Evolutionary conservation across 2,888 invertebrate species (phyloP).

Genomic region (Lepeophtheirus nordmannii): DNA sequence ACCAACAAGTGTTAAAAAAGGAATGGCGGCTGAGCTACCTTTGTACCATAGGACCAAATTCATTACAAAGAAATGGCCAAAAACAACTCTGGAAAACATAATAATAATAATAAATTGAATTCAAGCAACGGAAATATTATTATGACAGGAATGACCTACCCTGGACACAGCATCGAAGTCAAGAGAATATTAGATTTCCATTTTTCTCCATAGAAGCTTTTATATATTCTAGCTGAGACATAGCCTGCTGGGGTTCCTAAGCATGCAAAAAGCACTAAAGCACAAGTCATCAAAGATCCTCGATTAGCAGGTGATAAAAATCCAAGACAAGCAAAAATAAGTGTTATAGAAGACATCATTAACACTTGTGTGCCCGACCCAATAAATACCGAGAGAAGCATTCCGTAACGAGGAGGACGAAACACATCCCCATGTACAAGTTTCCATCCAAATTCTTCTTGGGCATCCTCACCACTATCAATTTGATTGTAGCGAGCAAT

Average conservation of each 20-base stretch:
- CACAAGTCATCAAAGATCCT: conserved; percentile 95
- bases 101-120: conserved; percentile 26
- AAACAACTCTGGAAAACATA: conserved; percentile 70
- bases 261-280: conserved; percentile 88
- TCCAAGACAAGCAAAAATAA: conserved; percentile 96
- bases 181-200: conserved; percentile 97
- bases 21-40: conserved; percentile 87
- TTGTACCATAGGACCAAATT: conserved; percentile 91
- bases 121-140: neutral
- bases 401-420: conserved; percentile 62
- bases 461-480: conserved; percentile 48
- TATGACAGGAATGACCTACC: conserved; percentile 44
- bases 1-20: conserved; percentile 87
- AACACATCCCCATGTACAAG: conserved; percentile 49
- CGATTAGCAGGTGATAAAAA: conserved; percentile 96
- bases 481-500: conserved; percentile 49
- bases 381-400: conserved; percentile 86
- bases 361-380: conserved; percentile 92
- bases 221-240: conserved; percentile 89
- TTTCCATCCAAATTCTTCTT: conserved; percentile 64
- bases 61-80: conserved; percentile 90
- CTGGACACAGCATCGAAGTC: conserved; percentile 90
- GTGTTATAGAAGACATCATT: conserved; percentile 84
- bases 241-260: conserved; percentile 93
- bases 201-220: conserved; percentile 93